Percentiles rank a stretch among this genome's conserved stretches.
These are phyloP conservation scores for Paedocypris micromegethes DNA, from an alignment of 2,797 vertebrate species.

Conservation along the genomic window DNA sequence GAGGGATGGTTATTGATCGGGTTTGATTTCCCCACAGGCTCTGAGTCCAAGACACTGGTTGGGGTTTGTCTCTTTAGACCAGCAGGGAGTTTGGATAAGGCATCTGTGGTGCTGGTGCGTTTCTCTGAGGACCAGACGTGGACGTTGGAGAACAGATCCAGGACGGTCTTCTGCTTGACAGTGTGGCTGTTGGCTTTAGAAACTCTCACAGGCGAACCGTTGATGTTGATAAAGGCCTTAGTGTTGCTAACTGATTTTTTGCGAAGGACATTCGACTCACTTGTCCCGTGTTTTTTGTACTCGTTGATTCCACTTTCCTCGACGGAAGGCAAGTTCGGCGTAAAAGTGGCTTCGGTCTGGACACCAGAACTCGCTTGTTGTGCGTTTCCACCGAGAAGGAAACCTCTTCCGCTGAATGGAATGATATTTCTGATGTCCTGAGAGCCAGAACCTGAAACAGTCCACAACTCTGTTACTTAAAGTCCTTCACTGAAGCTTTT, in stretches of 20 bases:
- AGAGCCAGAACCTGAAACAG: constrained; percentile 54
- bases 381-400: constrained; percentile 70
- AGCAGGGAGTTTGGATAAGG: neutral
- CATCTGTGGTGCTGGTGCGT: constrained; percentile 1
- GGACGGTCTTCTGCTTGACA: constrained; percentile 59
- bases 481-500: neutral
- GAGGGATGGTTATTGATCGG: constrained; percentile 25
- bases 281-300: constrained; percentile 12
- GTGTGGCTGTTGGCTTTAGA: constrained; percentile 41
- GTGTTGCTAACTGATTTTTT: constrained; percentile 67
- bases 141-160: constrained; percentile 54
- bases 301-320: constrained; percentile 10
- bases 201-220: constrained; percentile 71
- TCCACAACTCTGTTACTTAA: neutral
- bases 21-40: constrained; percentile 6
- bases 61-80: constrained; percentile 14
- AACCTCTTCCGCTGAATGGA: constrained; percentile 84
- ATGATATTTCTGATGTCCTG: constrained; percentile 65
- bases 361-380: neutral
- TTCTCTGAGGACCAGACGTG: constrained; percentile 41
- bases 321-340: constrained; percentile 8
- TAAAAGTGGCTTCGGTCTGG: too few species aligned
- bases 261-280: constrained; percentile 13
- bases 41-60: constrained; percentile 8
- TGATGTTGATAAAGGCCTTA: constrained; percentile 66